Evolutionary conservation across 1,140 invertebrate species (phyloP).

Genomic region (Penaeus indicus): DNA sequence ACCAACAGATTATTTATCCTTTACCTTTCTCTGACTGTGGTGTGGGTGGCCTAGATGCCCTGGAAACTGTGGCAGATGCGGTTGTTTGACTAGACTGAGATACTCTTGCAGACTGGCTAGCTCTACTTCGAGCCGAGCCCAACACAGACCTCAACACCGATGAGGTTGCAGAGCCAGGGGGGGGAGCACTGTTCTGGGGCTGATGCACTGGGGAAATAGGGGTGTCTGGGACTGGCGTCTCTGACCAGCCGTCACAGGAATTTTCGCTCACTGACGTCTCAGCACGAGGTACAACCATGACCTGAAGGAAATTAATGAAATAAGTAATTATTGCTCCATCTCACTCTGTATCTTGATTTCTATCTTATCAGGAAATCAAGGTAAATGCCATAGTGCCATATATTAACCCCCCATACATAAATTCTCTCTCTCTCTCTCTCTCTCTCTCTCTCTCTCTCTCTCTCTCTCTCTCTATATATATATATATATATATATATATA

Average conservation of each 20-base stretch:
- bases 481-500: too few species aligned
- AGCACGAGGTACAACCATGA: conserved; percentile 30
- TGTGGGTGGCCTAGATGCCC: not conserved
- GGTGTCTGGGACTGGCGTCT: conserved; percentile 15
- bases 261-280: not conserved
- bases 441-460: too few species aligned
- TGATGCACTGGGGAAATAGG: conserved; percentile 34
- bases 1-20: too few species aligned
- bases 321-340: too few species aligned
- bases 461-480: too few species aligned
- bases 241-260: conserved; percentile 25
- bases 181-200: not conserved
- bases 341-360: too few species aligned
- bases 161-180: conserved; percentile 4
- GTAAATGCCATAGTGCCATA: too few species aligned
- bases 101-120: not conserved
- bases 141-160: conserved; percentile 15
- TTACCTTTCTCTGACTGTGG: not conserved
- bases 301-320: not conserved
- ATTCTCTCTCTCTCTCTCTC: too few species aligned
- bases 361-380: too few species aligned
- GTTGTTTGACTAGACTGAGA: conserved; percentile 35
- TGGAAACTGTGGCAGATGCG: not conserved
- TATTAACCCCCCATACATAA: too few species aligned
- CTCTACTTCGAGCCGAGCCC: conserved; percentile 19